Percentiles rank a stretch among this genome's conserved stretches.
These are phyloP conservation scores for Nycticorax nycticorax DNA, from an alignment of 2,113 vertebrate genomes.

Conservation along the genomic window DNA sequence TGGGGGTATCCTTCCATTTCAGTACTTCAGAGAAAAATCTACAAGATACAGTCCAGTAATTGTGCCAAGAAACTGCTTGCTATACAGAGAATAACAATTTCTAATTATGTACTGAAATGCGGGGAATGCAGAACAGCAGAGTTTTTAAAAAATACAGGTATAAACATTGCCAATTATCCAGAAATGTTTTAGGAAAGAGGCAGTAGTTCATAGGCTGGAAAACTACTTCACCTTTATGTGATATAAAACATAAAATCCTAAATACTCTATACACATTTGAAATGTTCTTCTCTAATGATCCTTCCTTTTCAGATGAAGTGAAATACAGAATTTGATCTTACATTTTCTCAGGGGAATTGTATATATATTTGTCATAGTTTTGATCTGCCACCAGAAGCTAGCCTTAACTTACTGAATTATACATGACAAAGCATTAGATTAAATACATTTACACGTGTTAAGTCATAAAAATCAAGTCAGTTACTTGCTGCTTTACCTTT, in stretches of 20 bases:
- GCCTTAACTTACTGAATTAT: conserved; percentile 48
- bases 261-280: not conserved
- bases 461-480: not conserved
- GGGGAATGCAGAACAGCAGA: not conserved
- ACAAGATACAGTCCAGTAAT: conserved; percentile 21
- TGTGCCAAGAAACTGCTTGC: conserved; percentile 34
- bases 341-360: not conserved
- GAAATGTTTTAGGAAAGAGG: not conserved
- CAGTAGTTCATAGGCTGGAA: not conserved
- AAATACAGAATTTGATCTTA: conserved; percentile 13
- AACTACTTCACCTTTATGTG: not conserved
- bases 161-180: not conserved
- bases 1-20: conserved; percentile 47
- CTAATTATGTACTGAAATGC: not conserved
- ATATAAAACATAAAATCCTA: not conserved
- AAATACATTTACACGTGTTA: conserved; percentile 44
- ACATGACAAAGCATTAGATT: conserved; percentile 43
- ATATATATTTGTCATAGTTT: conserved; percentile 56
- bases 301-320: not conserved
- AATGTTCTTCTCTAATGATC: not conserved
- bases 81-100: conserved; percentile 21
- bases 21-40: conserved; percentile 55
- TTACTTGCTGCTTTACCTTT: not conserved
- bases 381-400: conserved; percentile 47
- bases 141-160: not conserved